Percentiles rank a stretch among this genome's conserved stretches.
Conservation (phyloP, 2,797 vertebrate species). For the Acanthiza pusilla region DNA sequence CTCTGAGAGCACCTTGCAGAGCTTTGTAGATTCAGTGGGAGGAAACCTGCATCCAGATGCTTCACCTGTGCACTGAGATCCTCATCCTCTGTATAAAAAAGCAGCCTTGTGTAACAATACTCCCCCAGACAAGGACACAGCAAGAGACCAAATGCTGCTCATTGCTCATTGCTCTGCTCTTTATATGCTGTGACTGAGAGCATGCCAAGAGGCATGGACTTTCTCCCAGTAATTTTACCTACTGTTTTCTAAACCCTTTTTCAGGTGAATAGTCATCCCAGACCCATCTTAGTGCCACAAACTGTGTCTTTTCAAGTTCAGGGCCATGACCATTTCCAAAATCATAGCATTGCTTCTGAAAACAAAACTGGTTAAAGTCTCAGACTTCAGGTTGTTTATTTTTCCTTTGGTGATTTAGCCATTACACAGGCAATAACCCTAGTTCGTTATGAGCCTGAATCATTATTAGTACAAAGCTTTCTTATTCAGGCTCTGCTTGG, state of each 20-base stretch:
- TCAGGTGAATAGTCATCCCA: not conserved
- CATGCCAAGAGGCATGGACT: not conserved
- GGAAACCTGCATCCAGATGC: not conserved
- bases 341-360: not conserved
- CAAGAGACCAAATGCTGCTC: not conserved
- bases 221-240: not conserved
- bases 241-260: not conserved
- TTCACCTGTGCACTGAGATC: not conserved
- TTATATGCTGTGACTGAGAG: not conserved
- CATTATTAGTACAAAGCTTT: not conserved
- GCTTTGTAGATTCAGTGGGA: not conserved
- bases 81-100: not conserved
- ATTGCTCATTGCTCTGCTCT: not conserved
- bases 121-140: not conserved
- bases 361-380: not conserved
- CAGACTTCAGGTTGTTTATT: not conserved
- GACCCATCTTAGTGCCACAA: not conserved
- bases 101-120: not conserved
- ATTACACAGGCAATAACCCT: not conserved
- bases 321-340: not conserved
- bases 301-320: not conserved
- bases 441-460: not conserved
- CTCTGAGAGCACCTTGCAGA: not conserved
- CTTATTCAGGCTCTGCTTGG: not conserved
- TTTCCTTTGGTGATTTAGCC: not conserved